Evolutionary conservation across 2,888 invertebrate genomes (phyloP).

Genomic region (Xylota segnis): DNA sequence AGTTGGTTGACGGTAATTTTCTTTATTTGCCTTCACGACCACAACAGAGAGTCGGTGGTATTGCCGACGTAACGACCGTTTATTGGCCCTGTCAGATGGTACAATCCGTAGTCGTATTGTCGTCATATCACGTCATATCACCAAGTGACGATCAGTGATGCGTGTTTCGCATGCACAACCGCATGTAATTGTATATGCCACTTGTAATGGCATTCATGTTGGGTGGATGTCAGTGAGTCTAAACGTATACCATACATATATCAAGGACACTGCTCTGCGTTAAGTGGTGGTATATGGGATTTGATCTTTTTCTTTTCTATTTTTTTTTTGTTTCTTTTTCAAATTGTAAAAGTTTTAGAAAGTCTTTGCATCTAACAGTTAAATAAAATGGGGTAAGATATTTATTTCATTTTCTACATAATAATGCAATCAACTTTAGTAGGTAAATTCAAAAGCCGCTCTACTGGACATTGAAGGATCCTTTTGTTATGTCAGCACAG

Average conservation of each 20-base stretch:
- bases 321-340: too few relatives aligned
- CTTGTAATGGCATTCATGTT: constrained; percentile 49
- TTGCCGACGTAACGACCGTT: constrained; percentile 69
- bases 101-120: constrained; percentile 71
- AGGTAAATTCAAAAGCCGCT: too few relatives aligned
- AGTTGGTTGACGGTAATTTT: constrained; percentile 71
- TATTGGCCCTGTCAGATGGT: constrained; percentile 75
- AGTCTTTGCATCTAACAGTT: too few relatives aligned
- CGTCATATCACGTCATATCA: constrained; percentile 74
- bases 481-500: too few relatives aligned
- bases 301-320: neutral
- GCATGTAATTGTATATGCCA: constrained; percentile 49
- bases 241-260: neutral
- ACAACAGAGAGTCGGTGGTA: constrained; percentile 30
- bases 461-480: too few relatives aligned
- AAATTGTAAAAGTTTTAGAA: too few relatives aligned
- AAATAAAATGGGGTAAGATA: too few relatives aligned
- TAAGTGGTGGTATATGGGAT: neutral
- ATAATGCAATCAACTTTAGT: too few relatives aligned
- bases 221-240: constrained; percentile 40
- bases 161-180: constrained; percentile 69
- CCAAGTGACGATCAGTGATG: constrained; percentile 61
- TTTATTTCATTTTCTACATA: too few relatives aligned
- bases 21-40: constrained; percentile 54
- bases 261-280: constrained; percentile 36